Percentiles rank a stretch among this genome's conserved stretches.
Evolutionary conservation across 1,140 invertebrate genomes (phyloP).

Genomic region (Mactra quadrangularis): DNA sequence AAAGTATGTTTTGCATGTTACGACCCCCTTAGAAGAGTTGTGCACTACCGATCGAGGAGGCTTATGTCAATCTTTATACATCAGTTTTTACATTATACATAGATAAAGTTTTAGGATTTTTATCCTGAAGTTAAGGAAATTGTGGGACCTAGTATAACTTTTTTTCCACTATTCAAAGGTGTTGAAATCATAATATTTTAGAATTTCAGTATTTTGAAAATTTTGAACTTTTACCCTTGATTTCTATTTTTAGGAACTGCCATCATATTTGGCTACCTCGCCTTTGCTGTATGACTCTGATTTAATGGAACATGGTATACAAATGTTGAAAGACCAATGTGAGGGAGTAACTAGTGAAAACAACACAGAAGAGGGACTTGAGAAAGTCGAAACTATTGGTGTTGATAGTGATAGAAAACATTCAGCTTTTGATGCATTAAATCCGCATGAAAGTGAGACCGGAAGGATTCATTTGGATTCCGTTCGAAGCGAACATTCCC

Average conservation of each 20-base stretch:
- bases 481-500: constrained; percentile 34
- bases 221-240: no score
- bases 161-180: no score
- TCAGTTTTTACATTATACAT: no score
- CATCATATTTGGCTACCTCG: constrained; percentile 84
- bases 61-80: no score
- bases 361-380: constrained; percentile 24
- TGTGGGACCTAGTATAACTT: no score
- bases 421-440: not conserved
- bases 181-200: no score
- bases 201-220: no score
- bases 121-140: no score
- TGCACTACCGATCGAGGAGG: no score
- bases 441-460: not conserved
- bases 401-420: not conserved
- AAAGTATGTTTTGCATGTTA: no score
- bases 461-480: constrained; percentile 34
- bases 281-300: constrained; percentile 75
- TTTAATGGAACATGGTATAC: constrained; percentile 78
- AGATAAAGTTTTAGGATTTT: no score
- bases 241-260: constrained; percentile 74
- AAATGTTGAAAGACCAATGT: constrained; percentile 71
- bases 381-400: not conserved
- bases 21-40: no score
- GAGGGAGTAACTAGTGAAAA: constrained; percentile 16